Evolutionary conservation across 2,113 vertebrate genomes (phyloP).

Genomic region (Tychaedon coryphoeus): DNA sequence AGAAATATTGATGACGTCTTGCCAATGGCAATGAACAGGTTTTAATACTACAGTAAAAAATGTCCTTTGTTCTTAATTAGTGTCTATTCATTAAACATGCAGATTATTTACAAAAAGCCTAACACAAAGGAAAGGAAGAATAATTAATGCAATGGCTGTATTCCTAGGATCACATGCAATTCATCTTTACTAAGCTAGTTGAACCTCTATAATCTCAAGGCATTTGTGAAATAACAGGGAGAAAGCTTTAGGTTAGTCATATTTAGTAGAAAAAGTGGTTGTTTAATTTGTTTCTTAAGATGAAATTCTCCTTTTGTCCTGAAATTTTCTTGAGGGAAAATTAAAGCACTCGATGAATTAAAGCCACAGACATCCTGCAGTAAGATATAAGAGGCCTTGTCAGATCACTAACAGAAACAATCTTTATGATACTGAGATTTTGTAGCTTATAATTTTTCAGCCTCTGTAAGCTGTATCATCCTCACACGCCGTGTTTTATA

Average conservation of each 20-base stretch:
- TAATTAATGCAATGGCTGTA: conserved; percentile 18
- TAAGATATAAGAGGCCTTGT: not conserved
- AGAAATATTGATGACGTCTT: not conserved
- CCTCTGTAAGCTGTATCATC: not conserved
- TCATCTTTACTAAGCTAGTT: conserved; percentile 1
- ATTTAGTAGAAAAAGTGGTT: conserved; percentile 7
- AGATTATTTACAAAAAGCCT: conserved; percentile 39
- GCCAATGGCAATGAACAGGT: not conserved
- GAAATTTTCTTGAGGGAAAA: not conserved
- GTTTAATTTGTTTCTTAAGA: conserved; percentile 12
- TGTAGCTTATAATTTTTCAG: not conserved
- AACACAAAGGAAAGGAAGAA: not conserved
- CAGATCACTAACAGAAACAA: not conserved
- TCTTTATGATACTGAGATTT: conserved; percentile 2
- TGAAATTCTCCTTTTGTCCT: not conserved
- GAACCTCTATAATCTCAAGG: conserved; percentile 35
- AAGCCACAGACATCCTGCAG: not conserved
- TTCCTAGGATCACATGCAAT: conserved; percentile 7
- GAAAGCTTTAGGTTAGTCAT: not conserved
- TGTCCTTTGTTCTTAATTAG: conserved; percentile 11
- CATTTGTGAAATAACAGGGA: conserved; percentile 29
- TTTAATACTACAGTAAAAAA: conserved; percentile 14
- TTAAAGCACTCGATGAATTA: not conserved
- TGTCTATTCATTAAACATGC: conserved; percentile 27
- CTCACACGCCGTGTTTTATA: not conserved